Conservation (phyloP, 2,888 invertebrate species). For the Rhingia campestris region DNA sequence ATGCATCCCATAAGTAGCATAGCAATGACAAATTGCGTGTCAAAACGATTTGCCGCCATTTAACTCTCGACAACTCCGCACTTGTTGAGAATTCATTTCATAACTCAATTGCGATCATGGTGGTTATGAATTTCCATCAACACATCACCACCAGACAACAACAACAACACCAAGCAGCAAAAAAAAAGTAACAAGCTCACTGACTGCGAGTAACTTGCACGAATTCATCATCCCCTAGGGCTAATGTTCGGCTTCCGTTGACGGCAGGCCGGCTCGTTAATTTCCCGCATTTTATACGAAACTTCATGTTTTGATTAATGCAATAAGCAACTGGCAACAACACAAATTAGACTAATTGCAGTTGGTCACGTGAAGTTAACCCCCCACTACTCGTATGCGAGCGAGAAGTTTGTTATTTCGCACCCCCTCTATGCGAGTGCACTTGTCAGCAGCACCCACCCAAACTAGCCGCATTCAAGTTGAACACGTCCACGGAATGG, state of each 20-base stretch:
- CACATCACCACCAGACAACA: conserved; percentile 46
- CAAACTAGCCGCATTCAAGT: conserved; percentile 35
- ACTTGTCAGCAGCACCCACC: conserved; percentile 45
- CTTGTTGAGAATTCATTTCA: conserved; percentile 68
- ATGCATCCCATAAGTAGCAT: conserved; percentile 26
- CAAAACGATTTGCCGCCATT: conserved; percentile 68
- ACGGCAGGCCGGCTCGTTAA: conserved; percentile 60
- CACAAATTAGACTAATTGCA: conserved; percentile 77
- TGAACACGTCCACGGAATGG: conserved; percentile 60
- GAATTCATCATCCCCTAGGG: conserved; percentile 52
- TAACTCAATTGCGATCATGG: conserved; percentile 56
- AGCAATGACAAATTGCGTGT: conserved; percentile 63
- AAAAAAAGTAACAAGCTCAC: conserved; percentile 31
- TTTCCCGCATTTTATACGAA: conserved; percentile 67
- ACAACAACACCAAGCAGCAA: conserved; percentile 8
- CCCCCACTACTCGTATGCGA: not conserved
- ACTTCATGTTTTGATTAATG: conserved; percentile 80
- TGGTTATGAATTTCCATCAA: conserved; percentile 67
- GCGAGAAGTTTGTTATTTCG: conserved; percentile 15
- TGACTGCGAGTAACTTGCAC: conserved; percentile 9
- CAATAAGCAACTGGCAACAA: conserved; percentile 81
- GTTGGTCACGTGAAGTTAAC: conserved; percentile 67
- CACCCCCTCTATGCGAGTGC: conserved; percentile 6
- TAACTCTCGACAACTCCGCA: conserved; percentile 44
- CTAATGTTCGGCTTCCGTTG: conserved; percentile 72